phyloP scores from a whole-genome alignment of 2,888 invertebrate species.

The Troides helena region DNA sequence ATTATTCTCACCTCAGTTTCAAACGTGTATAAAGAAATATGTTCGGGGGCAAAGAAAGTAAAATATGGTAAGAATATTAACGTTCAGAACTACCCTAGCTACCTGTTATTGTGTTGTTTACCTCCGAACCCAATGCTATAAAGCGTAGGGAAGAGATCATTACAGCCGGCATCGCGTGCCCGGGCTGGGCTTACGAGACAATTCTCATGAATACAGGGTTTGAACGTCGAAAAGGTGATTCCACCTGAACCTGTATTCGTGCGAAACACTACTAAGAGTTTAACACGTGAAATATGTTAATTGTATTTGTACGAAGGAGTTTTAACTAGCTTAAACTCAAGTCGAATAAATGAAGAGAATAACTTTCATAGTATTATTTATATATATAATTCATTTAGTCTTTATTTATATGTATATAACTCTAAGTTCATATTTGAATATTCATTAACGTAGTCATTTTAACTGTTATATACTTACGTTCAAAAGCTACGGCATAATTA shows the following conservation, averaged over 20 bases:
- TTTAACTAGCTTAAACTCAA: too few species aligned
- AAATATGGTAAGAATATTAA: background rate
- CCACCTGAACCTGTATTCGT: slow-evolving; percentile 1
- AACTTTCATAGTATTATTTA: too few species aligned
- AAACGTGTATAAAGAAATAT: background rate
- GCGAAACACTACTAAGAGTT: background rate
- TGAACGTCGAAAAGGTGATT: slow-evolving; percentile 16
- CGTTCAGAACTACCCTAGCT: background rate
- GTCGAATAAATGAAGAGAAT: too few species aligned
- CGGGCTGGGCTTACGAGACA: slow-evolving; percentile 7
- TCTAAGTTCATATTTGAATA: too few species aligned
- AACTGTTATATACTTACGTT: too few species aligned
- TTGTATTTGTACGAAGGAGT: background rate
- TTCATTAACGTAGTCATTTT: too few species aligned
- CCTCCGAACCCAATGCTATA: slow-evolving; percentile 10
- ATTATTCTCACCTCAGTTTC: too few species aligned
- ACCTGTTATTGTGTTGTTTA: slow-evolving; percentile 8
- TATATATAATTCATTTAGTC: too few species aligned
- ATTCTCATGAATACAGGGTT: slow-evolving; percentile 19
- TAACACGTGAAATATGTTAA: slow-evolving; percentile 1
- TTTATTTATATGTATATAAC: too few species aligned
- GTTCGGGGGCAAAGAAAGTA: background rate
- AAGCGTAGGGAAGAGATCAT: slow-evolving; percentile 18
- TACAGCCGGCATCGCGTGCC: slow-evolving; percentile 22
- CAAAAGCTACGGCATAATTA: too few species aligned